Conservation (phyloP, 2,797 vertebrate genomes). For the Streptopelia turtur region DNA sequence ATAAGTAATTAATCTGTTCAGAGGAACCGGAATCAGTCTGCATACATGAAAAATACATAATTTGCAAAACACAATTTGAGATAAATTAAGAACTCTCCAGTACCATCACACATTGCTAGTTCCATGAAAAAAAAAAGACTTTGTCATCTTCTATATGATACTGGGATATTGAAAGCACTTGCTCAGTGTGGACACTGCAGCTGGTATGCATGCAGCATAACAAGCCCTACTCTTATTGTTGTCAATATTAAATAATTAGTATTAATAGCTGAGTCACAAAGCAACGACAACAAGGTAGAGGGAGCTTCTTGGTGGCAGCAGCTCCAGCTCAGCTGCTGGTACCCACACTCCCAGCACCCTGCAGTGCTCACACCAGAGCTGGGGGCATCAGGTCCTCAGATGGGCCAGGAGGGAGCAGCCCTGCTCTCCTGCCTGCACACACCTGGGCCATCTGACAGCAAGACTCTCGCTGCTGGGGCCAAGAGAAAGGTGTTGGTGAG, state of each 20-base stretch:
- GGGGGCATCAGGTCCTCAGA: background rate
- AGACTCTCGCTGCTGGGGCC: background rate
- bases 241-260: background rate
- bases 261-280: background rate
- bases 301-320: background rate
- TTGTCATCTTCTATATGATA: background rate
- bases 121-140: background rate
- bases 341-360: fast-evolving
- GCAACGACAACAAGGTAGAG: background rate
- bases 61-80: slow-evolving; percentile 1
- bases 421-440: background rate
- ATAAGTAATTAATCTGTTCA: slow-evolving; percentile 35
- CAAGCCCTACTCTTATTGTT: background rate
- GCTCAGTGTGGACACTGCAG: background rate
- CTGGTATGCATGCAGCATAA: background rate
- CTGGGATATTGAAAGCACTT: background rate
- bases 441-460: fast-evolving
- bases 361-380: background rate
- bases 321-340: fast-evolving
- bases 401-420: background rate
- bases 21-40: background rate
- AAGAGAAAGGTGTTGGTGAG: background rate
- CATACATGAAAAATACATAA: slow-evolving; percentile 18
- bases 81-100: background rate
- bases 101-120: background rate